Base-by-base conservation (phyloP, 2,888 invertebrate genomes). In the Melanotus villosus region DNA sequence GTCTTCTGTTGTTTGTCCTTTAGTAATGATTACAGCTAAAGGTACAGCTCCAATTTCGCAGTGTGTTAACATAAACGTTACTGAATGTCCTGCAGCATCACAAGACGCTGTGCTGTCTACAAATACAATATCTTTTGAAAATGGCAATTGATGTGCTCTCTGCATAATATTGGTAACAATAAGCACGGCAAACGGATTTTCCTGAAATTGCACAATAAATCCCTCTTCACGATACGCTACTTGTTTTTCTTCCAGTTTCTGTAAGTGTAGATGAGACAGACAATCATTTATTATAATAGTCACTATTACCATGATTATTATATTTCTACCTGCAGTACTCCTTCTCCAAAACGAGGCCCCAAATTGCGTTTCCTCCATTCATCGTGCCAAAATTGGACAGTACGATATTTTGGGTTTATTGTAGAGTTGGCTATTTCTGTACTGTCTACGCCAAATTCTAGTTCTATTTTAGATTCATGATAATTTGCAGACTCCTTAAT, bases 1-100 rank as follows among this genome's bases (percentile, higher is more conserved):
- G 21, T 68, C 65, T 5, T 62, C 16, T 6, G 16, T 36, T 2
- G 65, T 60, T 41, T 71, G 65, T 2, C 71, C 63, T 32, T 68
- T 69, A 6, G 65, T 71, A 41, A 71, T 68, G 4, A 71, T 50
- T 9, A 14, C 71, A 5, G 14, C 71, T 47, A 71, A 26, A n/a
- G 69, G 65, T 7, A 72, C 69, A 12, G 69, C 69, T n/a, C 71
- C 71, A 52, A 60, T 43, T 14, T 34, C 47, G 47, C 67, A 68
- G 9, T 58, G 16, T 10, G 63, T 63, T 21, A 70, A 21, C 52
- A 70, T 50, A 60, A 68, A 68, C 10, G 71, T 65, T 1, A 70
- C 26, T 0, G 63, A 56, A 47, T 63, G 68, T 6, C 50, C 41
- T 50, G 7, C 34, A 2, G 34, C 7, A n/a, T 34, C n/a, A 10